Conservation (phyloP, 2,888 invertebrate genomes). For the Operophtera brumata region DNA sequence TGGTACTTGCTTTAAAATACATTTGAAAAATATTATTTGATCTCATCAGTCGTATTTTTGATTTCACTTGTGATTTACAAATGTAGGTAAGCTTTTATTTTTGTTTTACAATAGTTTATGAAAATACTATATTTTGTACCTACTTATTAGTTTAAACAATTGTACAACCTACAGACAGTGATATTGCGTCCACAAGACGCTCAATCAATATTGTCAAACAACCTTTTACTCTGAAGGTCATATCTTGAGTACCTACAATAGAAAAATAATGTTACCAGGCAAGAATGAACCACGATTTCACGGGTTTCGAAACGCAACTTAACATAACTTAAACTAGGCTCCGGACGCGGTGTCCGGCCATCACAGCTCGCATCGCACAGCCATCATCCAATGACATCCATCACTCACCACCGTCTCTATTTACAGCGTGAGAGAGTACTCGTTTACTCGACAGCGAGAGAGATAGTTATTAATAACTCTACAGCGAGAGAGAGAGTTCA, state of each 20-base stretch:
- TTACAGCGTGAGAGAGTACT: constrained; percentile 9
- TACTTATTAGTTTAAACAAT: background rate
- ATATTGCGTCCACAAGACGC: background rate
- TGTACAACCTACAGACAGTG: background rate
- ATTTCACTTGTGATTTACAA: background rate
- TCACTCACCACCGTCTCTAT: constrained; percentile 21
- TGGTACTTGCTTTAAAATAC: background rate
- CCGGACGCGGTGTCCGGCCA: constrained; percentile 15
- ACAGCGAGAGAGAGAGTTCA: background rate
- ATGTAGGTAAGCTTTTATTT: background rate
- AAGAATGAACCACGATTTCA: constrained; percentile 4
- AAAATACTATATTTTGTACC: background rate
- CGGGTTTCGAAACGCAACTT: constrained; percentile 6
- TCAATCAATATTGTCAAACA: constrained; percentile 4
- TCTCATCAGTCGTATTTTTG: background rate
- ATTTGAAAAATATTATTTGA: constrained; percentile 3
- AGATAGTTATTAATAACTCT: background rate
- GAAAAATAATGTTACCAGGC: constrained; percentile 9
- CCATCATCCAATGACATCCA: constrained; percentile 17
- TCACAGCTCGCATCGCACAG: constrained; percentile 26
- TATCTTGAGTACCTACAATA: background rate
- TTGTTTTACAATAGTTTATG: background rate
- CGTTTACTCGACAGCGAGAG: constrained; percentile 1
- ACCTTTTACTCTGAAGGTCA: constrained; percentile 1
- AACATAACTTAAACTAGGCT: constrained; percentile 9